Conservation (phyloP, 1,140 invertebrate genomes). For the Cherax quadricarinatus region DNA sequence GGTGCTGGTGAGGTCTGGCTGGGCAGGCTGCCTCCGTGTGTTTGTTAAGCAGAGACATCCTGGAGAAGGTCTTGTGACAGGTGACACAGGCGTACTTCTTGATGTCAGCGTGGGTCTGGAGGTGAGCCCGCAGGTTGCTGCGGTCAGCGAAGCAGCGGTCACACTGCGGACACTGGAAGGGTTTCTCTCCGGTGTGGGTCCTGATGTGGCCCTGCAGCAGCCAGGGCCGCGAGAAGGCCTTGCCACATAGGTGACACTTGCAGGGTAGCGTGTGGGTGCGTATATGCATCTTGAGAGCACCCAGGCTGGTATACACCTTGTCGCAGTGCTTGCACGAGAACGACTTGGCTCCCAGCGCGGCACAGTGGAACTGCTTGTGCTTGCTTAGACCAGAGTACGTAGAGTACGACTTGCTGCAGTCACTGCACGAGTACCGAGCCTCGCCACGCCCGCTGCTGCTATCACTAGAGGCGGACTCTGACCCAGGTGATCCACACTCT, state of each 20-base stretch:
- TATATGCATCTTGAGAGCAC: constrained; percentile 67
- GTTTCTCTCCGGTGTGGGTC: constrained; percentile 65
- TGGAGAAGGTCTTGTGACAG: constrained; percentile 66
- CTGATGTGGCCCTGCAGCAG: constrained; percentile 69
- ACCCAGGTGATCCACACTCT: constrained; percentile 56
- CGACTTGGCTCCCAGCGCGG: constrained; percentile 53
- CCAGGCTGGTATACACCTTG: constrained; percentile 61
- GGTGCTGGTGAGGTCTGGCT: constrained; percentile 20
- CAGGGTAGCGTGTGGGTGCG: constrained; percentile 65
- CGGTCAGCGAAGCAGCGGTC: constrained; percentile 67
- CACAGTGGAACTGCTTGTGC: constrained; percentile 67
- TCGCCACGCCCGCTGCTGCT: constrained; percentile 29
- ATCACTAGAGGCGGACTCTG: constrained; percentile 58
- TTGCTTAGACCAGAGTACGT: constrained; percentile 66
- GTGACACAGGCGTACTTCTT: constrained; percentile 66
- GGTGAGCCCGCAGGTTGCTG: constrained; percentile 65
- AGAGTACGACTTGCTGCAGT: constrained; percentile 58
- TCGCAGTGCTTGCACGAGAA: constrained; percentile 65
- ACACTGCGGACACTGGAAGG: constrained; percentile 66
- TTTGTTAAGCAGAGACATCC: constrained; percentile 65
- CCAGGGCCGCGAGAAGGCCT: constrained; percentile 65
- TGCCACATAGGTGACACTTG: constrained; percentile 64
- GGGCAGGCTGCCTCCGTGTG: constrained; percentile 65
- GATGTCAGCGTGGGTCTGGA: constrained; percentile 65
- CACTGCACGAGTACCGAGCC: constrained; percentile 40